Evolutionary conservation across 1,140 invertebrate species (phyloP).

Genomic region (Trichonephila clavata): DNA sequence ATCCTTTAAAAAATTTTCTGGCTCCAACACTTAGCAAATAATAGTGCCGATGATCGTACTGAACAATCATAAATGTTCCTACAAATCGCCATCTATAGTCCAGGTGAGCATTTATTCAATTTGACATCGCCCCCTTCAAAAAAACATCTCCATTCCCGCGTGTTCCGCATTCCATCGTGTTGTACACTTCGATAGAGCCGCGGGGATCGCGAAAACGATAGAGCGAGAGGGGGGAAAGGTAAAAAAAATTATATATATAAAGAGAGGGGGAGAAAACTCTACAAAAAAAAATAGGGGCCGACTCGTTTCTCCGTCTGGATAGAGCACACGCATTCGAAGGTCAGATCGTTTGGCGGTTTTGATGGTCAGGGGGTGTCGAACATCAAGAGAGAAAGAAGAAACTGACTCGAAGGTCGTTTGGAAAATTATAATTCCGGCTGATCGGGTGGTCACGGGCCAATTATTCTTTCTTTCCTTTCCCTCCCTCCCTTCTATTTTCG

Average conservation of each 20-base stretch:
- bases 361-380: constrained; percentile 71
- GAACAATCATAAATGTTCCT: no score
- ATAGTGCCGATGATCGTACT: no score
- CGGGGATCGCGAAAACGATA: constrained; percentile 34
- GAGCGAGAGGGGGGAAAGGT: no score
- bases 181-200: constrained; percentile 69
- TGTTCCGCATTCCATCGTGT: constrained; percentile 76
- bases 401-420: constrained; percentile 58
- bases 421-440: constrained; percentile 56
- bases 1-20: no score
- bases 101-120: constrained; percentile 28
- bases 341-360: constrained; percentile 73
- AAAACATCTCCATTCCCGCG: constrained; percentile 27
- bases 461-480: constrained; percentile 41
- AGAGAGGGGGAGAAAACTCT: not conserved
- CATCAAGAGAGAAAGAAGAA: constrained; percentile 51
- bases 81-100: no score
- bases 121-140: not conserved
- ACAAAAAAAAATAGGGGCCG: constrained; percentile 35
- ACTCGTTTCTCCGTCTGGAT: constrained; percentile 55
- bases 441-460: constrained; percentile 72
- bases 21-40: no score
- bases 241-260: constrained; percentile 22
- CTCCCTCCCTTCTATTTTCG: not conserved
- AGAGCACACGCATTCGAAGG: constrained; percentile 68